Percentiles rank a stretch among this genome's conserved stretches.
Conservation (phyloP, 2,113 vertebrate species). For the Aphyosemion australe region DNA sequence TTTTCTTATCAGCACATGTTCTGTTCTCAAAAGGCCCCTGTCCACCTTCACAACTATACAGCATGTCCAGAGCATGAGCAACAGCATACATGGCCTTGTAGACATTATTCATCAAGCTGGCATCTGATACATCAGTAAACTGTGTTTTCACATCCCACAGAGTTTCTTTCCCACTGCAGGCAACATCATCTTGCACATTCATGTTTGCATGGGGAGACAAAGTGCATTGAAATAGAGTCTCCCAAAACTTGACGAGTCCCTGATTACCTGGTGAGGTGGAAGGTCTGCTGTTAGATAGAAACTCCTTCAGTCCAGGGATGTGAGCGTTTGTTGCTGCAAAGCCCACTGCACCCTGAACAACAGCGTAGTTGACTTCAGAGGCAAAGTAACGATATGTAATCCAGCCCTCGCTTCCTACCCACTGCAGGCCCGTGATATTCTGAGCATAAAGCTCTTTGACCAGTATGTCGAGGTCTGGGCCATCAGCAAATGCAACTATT, state of each 20-base stretch:
- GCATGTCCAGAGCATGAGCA: conserved; percentile 72
- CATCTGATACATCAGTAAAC: conserved; percentile 79
- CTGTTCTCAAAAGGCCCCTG: conserved; percentile 74
- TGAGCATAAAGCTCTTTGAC: conserved; percentile 76
- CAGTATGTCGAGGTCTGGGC: conserved; percentile 78
- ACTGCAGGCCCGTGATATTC: conserved; percentile 79
- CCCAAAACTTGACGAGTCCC: conserved; percentile 79
- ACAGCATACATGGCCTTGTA: conserved; percentile 81
- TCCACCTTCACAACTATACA: conserved; percentile 69
- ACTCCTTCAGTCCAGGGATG: conserved; percentile 78
- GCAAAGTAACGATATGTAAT: conserved; percentile 79
- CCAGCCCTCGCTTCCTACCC: conserved; percentile 83
- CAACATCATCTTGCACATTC: conserved; percentile 12
- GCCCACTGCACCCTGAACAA: conserved; percentile 77
- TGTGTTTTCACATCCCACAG: conserved; percentile 61
- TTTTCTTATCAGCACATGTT: conserved; percentile 68
- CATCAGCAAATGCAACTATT: conserved; percentile 80
- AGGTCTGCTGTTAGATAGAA: conserved; percentile 65
- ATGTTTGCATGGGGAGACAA: conserved; percentile 35
- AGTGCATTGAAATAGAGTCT: conserved; percentile 72
- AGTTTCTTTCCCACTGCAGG: conserved; percentile 75
- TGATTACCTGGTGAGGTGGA: conserved; percentile 64
- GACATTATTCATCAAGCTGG: conserved; percentile 78
- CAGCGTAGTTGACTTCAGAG: conserved; percentile 70
- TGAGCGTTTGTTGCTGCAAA: conserved; percentile 75